phyloP scores from a whole-genome alignment of 2,797 vertebrate genomes.

The Morelia viridis region DNA sequence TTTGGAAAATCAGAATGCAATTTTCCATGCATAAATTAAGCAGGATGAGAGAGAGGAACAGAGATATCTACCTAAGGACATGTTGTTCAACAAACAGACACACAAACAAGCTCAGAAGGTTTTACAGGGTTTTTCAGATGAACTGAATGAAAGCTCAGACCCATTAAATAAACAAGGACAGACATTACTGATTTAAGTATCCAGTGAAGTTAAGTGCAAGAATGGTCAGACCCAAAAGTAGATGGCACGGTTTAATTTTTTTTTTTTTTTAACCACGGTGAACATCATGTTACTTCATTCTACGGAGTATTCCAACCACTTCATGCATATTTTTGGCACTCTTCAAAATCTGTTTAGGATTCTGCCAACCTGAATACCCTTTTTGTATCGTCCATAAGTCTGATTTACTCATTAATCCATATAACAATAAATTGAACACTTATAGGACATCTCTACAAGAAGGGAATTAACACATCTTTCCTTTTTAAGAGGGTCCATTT shows the following conservation, averaged over 20 bases:
- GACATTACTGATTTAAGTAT: not conserved
- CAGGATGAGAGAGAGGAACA: conserved; percentile 2
- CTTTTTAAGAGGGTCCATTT: not conserved
- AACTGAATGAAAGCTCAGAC: not conserved
- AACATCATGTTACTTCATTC: not conserved
- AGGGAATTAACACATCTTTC: not conserved
- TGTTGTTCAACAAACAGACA: conserved; percentile 18
- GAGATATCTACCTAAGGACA: conserved; percentile 32
- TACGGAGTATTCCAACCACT: not conserved
- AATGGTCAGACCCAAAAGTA: not conserved
- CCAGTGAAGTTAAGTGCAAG: not conserved
- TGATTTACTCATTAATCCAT: not conserved
- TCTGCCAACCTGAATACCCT: not conserved
- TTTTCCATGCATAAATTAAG: not conserved
- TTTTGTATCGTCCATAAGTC: not conserved
- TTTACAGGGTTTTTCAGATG: not conserved
- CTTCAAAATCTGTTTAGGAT: not conserved
- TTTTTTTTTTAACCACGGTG: not conserved
- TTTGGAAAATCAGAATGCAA: not conserved
- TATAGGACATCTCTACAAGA: not conserved
- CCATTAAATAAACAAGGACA: not conserved
- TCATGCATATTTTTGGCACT: not conserved
- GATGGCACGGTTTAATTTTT: not conserved
- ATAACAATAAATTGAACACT: not conserved
- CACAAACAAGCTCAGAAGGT: not conserved